These are phyloP conservation scores for Dynastes hyllus DNA, from an alignment of 2,888 invertebrate species.

Conservation along the genomic window DNA sequence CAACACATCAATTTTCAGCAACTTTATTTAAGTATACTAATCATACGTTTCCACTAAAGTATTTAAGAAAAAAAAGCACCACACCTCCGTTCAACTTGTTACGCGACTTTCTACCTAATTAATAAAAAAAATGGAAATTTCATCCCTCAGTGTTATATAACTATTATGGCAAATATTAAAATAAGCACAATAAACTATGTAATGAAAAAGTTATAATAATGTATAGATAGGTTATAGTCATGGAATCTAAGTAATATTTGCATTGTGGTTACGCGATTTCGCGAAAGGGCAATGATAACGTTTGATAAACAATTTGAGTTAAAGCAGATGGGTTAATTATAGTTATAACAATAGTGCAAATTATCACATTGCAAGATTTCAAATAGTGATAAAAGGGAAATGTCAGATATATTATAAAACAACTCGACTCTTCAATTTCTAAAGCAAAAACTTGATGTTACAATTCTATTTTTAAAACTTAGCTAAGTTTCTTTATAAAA, in stretches of 20 bases:
- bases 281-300: slow-evolving; percentile 19
- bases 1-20: slow-evolving; percentile 24
- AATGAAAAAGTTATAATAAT: slow-evolving; percentile 62
- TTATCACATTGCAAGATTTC: too few species aligned
- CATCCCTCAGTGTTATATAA: slow-evolving; percentile 66
- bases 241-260: slow-evolving; percentile 50
- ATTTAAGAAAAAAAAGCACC: slow-evolving; percentile 37
- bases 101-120: slow-evolving; percentile 61
- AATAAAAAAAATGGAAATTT: slow-evolving; percentile 59
- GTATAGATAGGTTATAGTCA: slow-evolving; percentile 62
- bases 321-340: background rate
- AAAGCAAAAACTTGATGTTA: too few species aligned
- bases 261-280: slow-evolving; percentile 35
- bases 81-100: slow-evolving; percentile 58
- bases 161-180: slow-evolving; percentile 67
- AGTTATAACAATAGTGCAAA: background rate
- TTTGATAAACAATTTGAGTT: slow-evolving; percentile 14
- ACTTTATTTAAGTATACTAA: slow-evolving; percentile 27
- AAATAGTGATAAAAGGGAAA: too few species aligned
- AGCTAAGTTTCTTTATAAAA: too few species aligned
- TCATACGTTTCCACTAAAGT: slow-evolving; percentile 9
- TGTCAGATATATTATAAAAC: too few species aligned
- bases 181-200: slow-evolving; percentile 67
- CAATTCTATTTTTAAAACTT: too few species aligned
- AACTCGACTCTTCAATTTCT: too few species aligned